Percentiles rank a stretch among this genome's conserved stretches.
phyloP scores from a whole-genome alignment of 2,113 vertebrate species.

The Phyllostomus discolor region DNA sequence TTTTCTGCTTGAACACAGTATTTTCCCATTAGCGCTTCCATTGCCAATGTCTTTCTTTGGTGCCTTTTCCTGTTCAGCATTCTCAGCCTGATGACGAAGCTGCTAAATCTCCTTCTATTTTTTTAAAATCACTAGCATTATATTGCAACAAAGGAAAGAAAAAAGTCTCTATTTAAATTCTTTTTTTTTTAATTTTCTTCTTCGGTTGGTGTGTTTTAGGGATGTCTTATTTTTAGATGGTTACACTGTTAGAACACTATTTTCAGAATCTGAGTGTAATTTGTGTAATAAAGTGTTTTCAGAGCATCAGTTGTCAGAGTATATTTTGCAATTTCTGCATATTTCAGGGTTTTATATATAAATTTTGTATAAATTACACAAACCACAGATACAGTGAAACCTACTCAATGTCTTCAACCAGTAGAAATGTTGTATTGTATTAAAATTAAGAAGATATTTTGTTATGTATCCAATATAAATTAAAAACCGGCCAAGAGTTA shows the following conservation, averaged over 20 bases:
- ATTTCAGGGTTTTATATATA: constrained; percentile 50
- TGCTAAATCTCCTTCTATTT: constrained; percentile 91
- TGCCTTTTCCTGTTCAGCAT: constrained; percentile 92
- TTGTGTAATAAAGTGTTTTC: constrained; percentile 99
- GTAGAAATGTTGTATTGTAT: constrained; percentile 49
- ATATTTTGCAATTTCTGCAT: constrained; percentile 77
- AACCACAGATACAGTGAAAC: constrained; percentile 35
- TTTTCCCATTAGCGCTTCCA: constrained; percentile 75
- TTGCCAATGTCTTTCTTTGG: constrained; percentile 87
- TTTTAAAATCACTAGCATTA: constrained; percentile 86
- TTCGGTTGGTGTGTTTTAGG: constrained; percentile 83
- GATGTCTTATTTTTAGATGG: constrained; percentile 96
- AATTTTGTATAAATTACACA: constrained; percentile 60
- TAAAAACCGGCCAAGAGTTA: constrained; percentile 42
- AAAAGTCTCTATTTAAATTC: constrained; percentile 86
- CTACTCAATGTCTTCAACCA: constrained; percentile 48
- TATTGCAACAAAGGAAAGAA: constrained; percentile 86
- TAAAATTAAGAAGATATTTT: constrained; percentile 70
- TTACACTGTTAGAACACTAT: constrained; percentile 99
- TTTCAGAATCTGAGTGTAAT: constrained; percentile 99
- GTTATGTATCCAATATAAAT: constrained; percentile 25
- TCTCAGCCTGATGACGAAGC: constrained; percentile 86
- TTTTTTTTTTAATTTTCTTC: constrained; percentile 82
- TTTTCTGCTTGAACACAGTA: constrained; percentile 79
- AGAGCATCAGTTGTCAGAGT: constrained; percentile 88